Evolutionary conservation across 2,797 vertebrate genomes (phyloP).

Genomic region (Thunnus albacares): DNA sequence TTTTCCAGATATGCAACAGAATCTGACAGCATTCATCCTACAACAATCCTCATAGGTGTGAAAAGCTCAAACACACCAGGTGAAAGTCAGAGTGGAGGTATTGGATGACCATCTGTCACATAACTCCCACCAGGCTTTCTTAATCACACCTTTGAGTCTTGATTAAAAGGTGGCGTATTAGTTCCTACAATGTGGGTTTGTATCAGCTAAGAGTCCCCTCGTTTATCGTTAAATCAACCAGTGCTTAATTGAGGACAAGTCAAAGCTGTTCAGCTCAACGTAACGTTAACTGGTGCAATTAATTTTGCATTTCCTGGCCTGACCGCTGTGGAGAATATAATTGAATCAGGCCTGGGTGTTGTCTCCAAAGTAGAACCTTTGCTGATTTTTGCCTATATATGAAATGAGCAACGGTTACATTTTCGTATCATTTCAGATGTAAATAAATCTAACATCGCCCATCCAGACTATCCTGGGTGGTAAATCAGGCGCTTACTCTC

Average conservation of each 20-base stretch:
- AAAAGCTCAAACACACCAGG: slow-evolving; percentile 31
- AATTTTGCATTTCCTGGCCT: slow-evolving; percentile 1
- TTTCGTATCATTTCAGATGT: slow-evolving; percentile 2
- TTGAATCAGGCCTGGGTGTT: slow-evolving; percentile 53
- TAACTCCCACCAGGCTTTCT: slow-evolving; percentile 49
- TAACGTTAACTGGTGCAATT: background rate
- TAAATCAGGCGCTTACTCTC: slow-evolving; percentile 68
- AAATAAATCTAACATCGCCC: slow-evolving; percentile 52
- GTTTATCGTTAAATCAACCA: background rate
- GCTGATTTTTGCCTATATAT: background rate
- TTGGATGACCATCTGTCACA: slow-evolving; percentile 63
- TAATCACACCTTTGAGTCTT: slow-evolving; percentile 65
- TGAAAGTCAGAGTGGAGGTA: slow-evolving; percentile 41
- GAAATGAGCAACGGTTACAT: background rate
- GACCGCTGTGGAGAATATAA: background rate
- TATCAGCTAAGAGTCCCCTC: background rate
- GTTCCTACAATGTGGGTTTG: slow-evolving; percentile 1
- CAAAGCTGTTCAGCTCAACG: background rate
- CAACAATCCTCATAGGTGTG: slow-evolving; percentile 26
- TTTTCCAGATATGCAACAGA: background rate
- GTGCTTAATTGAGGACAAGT: slow-evolving; percentile 5
- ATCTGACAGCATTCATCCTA: background rate
- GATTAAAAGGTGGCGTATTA: slow-evolving; percentile 51
- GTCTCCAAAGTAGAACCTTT: slow-evolving; percentile 47
- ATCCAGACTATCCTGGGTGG: slow-evolving; percentile 26